Percentiles rank a stretch among this genome's conserved stretches.
phyloP scores from a whole-genome alignment of 2,888 invertebrate species.

The Siphlonurus alternatus region DNA sequence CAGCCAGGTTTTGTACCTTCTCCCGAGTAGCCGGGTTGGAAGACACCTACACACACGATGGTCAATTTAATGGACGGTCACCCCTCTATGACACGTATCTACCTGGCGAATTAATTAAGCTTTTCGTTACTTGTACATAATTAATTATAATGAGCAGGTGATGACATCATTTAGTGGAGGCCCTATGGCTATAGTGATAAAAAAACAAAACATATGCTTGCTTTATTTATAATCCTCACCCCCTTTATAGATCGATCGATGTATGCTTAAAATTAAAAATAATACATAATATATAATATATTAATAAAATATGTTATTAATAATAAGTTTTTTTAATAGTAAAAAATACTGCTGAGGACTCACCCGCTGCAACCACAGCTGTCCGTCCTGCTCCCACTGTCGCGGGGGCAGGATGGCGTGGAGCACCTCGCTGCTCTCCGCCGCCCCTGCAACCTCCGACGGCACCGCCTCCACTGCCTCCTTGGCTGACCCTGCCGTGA shows the following conservation, averaged over 20 bases:
- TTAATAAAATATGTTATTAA: neutral
- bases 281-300: neutral
- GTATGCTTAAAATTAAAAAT: neutral
- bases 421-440: conserved; percentile 58
- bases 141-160: no score
- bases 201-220: no score
- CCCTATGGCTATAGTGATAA: no score
- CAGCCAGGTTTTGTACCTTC: conserved; percentile 91
- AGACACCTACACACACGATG: conserved; percentile 48
- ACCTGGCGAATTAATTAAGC: no score
- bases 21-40: conserved; percentile 90
- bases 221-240: no score
- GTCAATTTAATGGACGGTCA: conserved; percentile 1
- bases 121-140: no score
- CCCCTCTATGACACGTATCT: no score
- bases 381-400: conserved; percentile 89
- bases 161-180: no score
- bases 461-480: neutral
- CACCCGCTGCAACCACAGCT: conserved; percentile 76
- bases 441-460: neutral
- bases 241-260: no score
- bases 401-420: conserved; percentile 86
- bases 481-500: neutral
- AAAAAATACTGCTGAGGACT: conserved; percentile 2
- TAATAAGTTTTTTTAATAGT: neutral